Evolutionary conservation across 2,797 vertebrate genomes (phyloP).

Genomic region (Epinephelus malabaricus): DNA sequence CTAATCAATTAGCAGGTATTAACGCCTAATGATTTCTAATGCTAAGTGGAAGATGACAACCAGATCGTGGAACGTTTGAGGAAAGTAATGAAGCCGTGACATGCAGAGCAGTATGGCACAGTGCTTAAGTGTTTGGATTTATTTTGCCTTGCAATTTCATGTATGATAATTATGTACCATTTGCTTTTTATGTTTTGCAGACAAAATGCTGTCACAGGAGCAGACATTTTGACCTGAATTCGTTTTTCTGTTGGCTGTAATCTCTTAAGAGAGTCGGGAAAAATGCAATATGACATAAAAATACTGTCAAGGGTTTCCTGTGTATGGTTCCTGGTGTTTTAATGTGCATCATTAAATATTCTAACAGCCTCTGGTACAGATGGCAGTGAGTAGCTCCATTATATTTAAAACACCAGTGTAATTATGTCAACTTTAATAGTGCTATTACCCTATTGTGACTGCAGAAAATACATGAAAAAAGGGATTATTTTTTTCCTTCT

Average conservation of each 20-base stretch:
- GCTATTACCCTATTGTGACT: neutral
- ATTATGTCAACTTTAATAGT: slow-evolving; percentile 8
- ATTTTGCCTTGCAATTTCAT: neutral
- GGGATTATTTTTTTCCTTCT: too few species aligned
- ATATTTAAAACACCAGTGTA: slow-evolving; percentile 7
- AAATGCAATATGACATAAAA: neutral
- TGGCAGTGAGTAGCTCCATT: neutral
- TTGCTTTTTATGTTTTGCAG: neutral
- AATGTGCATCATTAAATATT: slow-evolving; percentile 18
- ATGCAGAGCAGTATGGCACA: neutral
- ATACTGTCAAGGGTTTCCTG: neutral
- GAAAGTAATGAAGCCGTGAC: slow-evolving; percentile 14
- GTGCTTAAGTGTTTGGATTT: neutral
- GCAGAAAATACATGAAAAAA: neutral
- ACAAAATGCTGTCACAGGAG: neutral
- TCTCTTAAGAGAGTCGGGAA: neutral
- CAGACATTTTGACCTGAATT: neutral
- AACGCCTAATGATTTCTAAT: slow-evolving; percentile 19
- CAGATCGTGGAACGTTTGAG: slow-evolving; percentile 3
- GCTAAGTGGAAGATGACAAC: slow-evolving; percentile 1
- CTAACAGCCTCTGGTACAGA: slow-evolving; percentile 1
- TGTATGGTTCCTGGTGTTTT: neutral
- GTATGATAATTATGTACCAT: neutral
- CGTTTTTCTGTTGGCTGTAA: neutral
- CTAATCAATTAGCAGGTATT: slow-evolving; percentile 39